Percentiles rank a stretch among this genome's conserved stretches.
Conservation (phyloP, 1,140 invertebrate species). For the Cherax quadricarinatus region DNA sequence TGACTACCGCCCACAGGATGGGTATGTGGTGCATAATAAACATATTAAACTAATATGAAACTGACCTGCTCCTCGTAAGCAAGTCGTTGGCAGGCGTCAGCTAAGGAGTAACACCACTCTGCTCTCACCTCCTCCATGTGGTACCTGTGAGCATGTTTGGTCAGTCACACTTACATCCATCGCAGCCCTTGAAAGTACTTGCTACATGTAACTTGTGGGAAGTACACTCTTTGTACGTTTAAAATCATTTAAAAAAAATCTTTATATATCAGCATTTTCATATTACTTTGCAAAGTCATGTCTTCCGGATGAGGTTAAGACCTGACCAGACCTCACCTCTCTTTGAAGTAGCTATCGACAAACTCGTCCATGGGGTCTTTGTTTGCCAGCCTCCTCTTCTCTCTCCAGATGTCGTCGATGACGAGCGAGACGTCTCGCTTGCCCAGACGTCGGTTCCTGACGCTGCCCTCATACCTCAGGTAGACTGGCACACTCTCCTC, state of each 20-base stretch:
- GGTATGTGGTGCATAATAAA: too few relatives aligned
- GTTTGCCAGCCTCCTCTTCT: slow-evolving; percentile 44
- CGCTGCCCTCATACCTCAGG: slow-evolving; percentile 67
- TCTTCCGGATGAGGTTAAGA: too few relatives aligned
- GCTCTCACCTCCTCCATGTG: slow-evolving; percentile 66
- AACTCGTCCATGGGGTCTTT: slow-evolving; percentile 60
- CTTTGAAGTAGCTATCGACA: slow-evolving; percentile 62
- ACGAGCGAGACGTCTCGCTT: slow-evolving; percentile 59
- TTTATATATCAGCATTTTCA: too few relatives aligned
- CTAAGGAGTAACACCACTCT: slow-evolving; percentile 72
- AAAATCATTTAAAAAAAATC: too few relatives aligned
- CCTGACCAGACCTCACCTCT: slow-evolving; percentile 52
- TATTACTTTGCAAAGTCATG: too few relatives aligned
- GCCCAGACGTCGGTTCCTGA: slow-evolving; percentile 63
- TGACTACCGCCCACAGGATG: too few relatives aligned
- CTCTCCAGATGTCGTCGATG: slow-evolving; percentile 67
- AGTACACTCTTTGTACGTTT: too few relatives aligned
- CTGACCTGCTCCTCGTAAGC: slow-evolving; percentile 72
- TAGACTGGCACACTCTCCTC: slow-evolving; percentile 55
- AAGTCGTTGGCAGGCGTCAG: slow-evolving; percentile 69
- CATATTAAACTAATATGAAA: too few relatives aligned
- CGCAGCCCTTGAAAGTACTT: too few relatives aligned
- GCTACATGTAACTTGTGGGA: too few relatives aligned
- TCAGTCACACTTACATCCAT: too few relatives aligned
- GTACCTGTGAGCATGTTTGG: slow-evolving; percentile 42